Conservation (phyloP, 2,888 invertebrate species). For the Oscheius sp. region DNA sequence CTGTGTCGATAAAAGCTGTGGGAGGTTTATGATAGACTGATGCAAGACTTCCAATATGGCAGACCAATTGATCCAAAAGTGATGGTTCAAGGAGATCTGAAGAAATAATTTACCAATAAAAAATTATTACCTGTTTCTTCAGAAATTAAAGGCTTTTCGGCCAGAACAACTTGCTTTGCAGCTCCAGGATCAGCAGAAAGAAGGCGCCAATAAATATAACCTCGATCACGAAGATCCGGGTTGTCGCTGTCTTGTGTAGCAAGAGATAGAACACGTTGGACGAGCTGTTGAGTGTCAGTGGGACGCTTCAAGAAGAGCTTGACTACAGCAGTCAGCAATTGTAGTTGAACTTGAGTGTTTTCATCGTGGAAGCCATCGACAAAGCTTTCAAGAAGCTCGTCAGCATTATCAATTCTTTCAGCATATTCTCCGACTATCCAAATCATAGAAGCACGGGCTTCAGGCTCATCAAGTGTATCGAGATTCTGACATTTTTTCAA, state of each 20-base stretch:
- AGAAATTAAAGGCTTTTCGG: constrained; percentile 97
- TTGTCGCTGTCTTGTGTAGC: constrained; percentile 86
- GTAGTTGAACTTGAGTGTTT: constrained; percentile 91
- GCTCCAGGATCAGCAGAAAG: constrained; percentile 98
- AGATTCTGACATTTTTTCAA: constrained; percentile 79
- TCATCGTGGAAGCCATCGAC: constrained; percentile 96
- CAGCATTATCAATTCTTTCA: constrained; percentile 98
- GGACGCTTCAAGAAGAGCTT: constrained; percentile 97
- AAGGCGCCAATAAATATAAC: constrained; percentile 98
- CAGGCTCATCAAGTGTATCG: constrained; percentile 97
- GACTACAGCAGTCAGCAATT: constrained; percentile 95
- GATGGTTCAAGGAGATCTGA: constrained; percentile 95
- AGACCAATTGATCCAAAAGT: constrained; percentile 90
- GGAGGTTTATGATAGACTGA: constrained; percentile 99
- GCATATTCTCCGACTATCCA: constrained; percentile 90
- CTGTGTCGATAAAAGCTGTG: constrained; percentile 92
- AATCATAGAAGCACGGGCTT: constrained; percentile 91
- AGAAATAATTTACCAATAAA: not conserved
- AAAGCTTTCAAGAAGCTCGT: constrained; percentile 95
- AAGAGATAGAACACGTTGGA: constrained; percentile 82
- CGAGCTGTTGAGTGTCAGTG: constrained; percentile 95
- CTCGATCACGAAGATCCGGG: constrained; percentile 95
- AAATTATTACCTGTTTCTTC: constrained; percentile 74
- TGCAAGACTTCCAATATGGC: constrained; percentile 96
- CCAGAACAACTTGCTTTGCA: constrained; percentile 94